Evolutionary conservation across 2,113 vertebrate genomes (phyloP).

Genomic region (Struthidea cinerea): DNA sequence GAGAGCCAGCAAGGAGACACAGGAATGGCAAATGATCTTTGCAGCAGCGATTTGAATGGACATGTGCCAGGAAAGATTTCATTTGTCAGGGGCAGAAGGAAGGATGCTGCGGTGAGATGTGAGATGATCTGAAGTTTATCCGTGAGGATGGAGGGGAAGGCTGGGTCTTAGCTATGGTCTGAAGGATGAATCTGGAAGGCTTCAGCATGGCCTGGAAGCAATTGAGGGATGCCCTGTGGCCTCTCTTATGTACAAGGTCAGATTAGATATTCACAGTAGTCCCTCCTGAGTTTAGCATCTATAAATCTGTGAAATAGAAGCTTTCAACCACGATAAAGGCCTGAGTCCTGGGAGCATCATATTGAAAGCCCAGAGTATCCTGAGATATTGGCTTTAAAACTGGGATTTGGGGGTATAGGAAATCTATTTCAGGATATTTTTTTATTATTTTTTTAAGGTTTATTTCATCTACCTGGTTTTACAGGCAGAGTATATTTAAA

Average conservation of each 20-base stretch:
- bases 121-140: not conserved
- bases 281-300: not conserved
- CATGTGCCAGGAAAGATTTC: constrained; percentile 3
- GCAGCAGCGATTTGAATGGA: not conserved
- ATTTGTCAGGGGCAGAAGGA: not conserved
- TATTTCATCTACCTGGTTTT: constrained; percentile 25
- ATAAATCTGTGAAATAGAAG: constrained; percentile 30
- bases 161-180: not conserved
- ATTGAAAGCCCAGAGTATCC: not conserved
- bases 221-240: not conserved
- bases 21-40: not conserved
- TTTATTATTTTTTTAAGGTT: not conserved
- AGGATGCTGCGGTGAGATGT: not conserved
- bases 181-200: not conserved
- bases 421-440: not conserved
- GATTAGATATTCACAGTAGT: not conserved
- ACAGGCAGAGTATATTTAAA: not conserved
- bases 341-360: constrained; percentile 4
- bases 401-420: not conserved
- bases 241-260: not conserved
- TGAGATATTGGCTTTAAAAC: constrained; percentile 18
- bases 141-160: not conserved
- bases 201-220: not conserved
- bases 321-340: not conserved
- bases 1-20: not conserved